Evolutionary conservation across 1,140 invertebrate genomes (phyloP).

Genomic region (Lycorma delicatula): DNA sequence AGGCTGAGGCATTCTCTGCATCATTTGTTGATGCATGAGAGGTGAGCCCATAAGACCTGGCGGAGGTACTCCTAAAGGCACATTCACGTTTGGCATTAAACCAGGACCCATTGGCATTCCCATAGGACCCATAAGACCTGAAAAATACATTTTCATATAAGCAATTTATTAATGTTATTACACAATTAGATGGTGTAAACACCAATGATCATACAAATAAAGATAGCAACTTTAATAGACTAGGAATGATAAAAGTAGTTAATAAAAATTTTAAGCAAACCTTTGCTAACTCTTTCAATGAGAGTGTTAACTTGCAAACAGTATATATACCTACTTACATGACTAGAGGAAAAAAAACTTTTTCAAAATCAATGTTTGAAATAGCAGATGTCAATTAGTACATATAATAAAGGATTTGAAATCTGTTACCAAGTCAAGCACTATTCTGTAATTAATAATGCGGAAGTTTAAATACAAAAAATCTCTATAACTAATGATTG

Average conservation of each 20-base stretch:
- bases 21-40: constrained; percentile 41
- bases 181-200: no score
- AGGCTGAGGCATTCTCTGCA: constrained; percentile 39
- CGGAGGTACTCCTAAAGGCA: constrained; percentile 54
- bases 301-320: no score
- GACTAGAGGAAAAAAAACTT: no score
- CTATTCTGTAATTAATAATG: no score
- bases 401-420: no score
- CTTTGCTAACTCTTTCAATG: no score
- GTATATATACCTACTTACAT: no score
- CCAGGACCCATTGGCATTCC: constrained; percentile 43
- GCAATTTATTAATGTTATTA: constrained; percentile 8
- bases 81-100: constrained; percentile 47
- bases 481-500: no score
- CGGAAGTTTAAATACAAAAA: no score
- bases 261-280: neutral
- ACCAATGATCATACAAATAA: neutral
- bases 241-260: neutral
- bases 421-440: no score
- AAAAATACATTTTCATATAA: constrained; percentile 9
- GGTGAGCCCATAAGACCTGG: constrained; percentile 47
- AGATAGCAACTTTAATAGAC: neutral
- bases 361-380: no score
- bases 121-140: constrained; percentile 43
- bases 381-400: no score